These are phyloP conservation scores for Limonius californicus DNA, from an alignment of 1,140 invertebrate genomes.

Conservation along the genomic window DNA sequence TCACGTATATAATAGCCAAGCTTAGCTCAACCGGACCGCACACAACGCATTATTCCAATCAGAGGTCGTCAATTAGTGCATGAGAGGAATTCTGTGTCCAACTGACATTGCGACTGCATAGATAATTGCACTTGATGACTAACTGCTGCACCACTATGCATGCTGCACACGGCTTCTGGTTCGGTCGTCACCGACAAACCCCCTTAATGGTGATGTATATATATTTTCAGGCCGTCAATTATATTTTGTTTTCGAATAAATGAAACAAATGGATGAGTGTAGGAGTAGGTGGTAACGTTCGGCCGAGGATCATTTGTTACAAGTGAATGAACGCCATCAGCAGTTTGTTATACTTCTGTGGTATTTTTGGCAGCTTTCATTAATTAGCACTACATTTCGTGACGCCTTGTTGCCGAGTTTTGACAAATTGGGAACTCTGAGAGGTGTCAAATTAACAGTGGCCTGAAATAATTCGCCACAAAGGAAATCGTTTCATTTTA, in stretches of 20 bases:
- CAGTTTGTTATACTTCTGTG: constrained; percentile 1
- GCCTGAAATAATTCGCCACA: no score
- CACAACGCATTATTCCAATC: constrained; percentile 26
- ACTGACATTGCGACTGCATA: constrained; percentile 23
- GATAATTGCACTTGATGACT: constrained; percentile 25
- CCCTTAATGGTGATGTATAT: not conserved
- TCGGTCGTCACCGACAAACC: not conserved
- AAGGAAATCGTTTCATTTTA: no score
- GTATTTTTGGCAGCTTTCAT: not conserved
- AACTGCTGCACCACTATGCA: not conserved
- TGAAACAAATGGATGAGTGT: not conserved
- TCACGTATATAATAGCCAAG: constrained; percentile 5
- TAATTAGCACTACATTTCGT: not conserved
- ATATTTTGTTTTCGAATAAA: not conserved
- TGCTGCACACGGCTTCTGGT: not conserved
- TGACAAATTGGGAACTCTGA: no score
- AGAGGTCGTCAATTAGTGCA: constrained; percentile 27
- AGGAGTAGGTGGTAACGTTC: not conserved
- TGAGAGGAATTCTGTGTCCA: constrained; percentile 27
- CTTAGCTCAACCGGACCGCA: not conserved
- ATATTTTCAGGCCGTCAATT: not conserved
- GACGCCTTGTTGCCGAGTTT: not conserved
- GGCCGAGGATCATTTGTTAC: not conserved
- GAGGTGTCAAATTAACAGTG: no score
- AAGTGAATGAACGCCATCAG: not conserved